Evolutionary conservation across 2,113 vertebrate genomes (phyloP).

Genomic region (Prietella phreatophila): DNA sequence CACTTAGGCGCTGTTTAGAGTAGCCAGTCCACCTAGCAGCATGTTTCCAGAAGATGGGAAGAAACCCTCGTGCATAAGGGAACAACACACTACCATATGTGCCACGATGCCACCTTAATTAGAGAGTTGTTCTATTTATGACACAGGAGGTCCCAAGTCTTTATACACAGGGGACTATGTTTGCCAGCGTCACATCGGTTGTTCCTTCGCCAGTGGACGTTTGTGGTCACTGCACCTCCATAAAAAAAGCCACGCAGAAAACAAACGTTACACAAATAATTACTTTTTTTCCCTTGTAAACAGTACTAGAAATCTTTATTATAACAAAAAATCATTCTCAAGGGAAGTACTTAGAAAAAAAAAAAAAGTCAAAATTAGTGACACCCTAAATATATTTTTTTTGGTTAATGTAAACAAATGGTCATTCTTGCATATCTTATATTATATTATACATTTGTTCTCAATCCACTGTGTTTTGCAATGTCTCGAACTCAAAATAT

Average conservation of each 20-base stretch:
- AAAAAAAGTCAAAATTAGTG: too few species aligned
- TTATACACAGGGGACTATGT: too few species aligned
- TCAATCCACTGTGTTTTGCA: neutral
- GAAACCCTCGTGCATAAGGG: neutral
- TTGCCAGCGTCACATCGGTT: too few species aligned
- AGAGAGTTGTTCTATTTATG: neutral
- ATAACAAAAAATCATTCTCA: neutral
- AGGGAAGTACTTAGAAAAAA: neutral
- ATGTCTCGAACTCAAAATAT: neutral
- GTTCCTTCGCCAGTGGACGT: too few species aligned
- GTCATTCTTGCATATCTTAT: neutral
- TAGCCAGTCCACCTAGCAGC: too few species aligned
- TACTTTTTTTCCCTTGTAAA: neutral
- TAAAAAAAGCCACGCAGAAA: neutral
- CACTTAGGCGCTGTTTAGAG: neutral
- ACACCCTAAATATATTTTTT: too few species aligned
- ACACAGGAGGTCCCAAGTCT: too few species aligned
- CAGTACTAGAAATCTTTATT: neutral
- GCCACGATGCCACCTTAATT: neutral
- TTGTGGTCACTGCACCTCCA: neutral
- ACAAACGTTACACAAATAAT: neutral
- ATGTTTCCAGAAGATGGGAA: neutral
- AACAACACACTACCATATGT: neutral
- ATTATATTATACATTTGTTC: neutral
- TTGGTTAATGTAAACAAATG: too few species aligned